Evolutionary conservation across 1,140 invertebrate species (phyloP), one percentile per base, ranked within the genome.

Genomic region (Drosophila insularis): DNA sequence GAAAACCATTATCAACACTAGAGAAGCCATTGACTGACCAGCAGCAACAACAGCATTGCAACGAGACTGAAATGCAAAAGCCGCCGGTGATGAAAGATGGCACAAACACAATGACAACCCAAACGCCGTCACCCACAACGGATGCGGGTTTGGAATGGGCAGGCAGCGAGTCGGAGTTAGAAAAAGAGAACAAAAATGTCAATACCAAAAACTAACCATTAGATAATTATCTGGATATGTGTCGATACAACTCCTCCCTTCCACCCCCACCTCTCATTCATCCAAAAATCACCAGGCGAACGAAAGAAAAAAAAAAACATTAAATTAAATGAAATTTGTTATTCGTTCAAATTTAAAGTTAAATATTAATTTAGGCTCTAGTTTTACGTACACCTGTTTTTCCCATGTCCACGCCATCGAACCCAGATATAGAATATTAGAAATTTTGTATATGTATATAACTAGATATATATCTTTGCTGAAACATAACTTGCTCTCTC

Each of bases 201-300:
- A 43, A 90, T 80, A 76, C 81, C 78, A 75, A 85, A 80, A 81
- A 85, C 74, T 85, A 85, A 79, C 58, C 5, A 84, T 56, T 67
- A 67, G 78, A 21, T 67, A 43, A 31, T 19, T 35, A 23, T 39
- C 78, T 31, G 56, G 63, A 23, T n/a, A 71, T 23, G 35, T 63
- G 43, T n/a, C n/a, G 23, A 58, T 17, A 11, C 59, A 19, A 19
- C 40, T 5, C 61, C 37, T 46, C n/a, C n/a, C n/a, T n/a, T n/a
- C n/a, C n/a, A 27, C 27, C 27, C 5, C 27, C 27, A 27, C 27
- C 59, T 50, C n/a, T n/a, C 37, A 21, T 32, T 17, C 7, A 32
- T 17, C 54, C 31, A 37, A 1, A 10, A 56, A 21, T 50, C 43
- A 32, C 17, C 19, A 55, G 68, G 50, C 3, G 13, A 19, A 27